Base-by-base conservation (phyloP, 2,113 vertebrate species). In the Isurus oxyrinchus region DNA sequence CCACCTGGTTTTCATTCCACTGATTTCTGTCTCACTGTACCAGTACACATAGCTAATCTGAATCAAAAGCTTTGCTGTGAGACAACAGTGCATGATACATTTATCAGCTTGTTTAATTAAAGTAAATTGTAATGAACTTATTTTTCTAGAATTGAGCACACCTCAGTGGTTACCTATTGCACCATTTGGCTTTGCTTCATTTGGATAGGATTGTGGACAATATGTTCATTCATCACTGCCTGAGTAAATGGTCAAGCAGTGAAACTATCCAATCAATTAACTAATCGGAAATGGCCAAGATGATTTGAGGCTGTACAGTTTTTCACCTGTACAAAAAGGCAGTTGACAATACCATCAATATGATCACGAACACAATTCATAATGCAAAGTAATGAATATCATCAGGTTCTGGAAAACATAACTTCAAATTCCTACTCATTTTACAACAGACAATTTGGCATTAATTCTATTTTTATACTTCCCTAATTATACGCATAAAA, bases 51-150 rank as follows among this genome's bases (percentile, higher is more conserved):
- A 61, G 10, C 90, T 23, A 35, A 94, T 94, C 57, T 91, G 88
- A 59, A 59, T 91, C 55, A 59, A 61, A 53, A 27, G 63, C 7
- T 67, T 67, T 40, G 61, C 40, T 44, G 61, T 25, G 61, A 61
- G 63, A 69, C 66, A 69, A 8, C 23, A 49, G 40, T 49, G 27
- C 40, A 25, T 35, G 44, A 49, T 16, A 21, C 4, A 55, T 31
- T 53, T 31, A 14, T 55, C 25, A 55, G 25, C 94, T 11, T 67
- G 44, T 72, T 72, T 72, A 55, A 95, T 49, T 13, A 14, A 94
- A 94, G 90, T 63, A 94, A 10, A 94, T 94, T n/a, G 8, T 40
- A 63, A 94, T 94, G 31, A 93, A 93, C 35, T 31, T 91, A 40
- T 91, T 91, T 27, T 61, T 61, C 35, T n/a, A 61, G 57, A 16